Percentiles rank a stretch among this genome's conserved stretches.
Conservation (phyloP, 2,113 vertebrate species). For the Forbesichthys agassizii region DNA sequence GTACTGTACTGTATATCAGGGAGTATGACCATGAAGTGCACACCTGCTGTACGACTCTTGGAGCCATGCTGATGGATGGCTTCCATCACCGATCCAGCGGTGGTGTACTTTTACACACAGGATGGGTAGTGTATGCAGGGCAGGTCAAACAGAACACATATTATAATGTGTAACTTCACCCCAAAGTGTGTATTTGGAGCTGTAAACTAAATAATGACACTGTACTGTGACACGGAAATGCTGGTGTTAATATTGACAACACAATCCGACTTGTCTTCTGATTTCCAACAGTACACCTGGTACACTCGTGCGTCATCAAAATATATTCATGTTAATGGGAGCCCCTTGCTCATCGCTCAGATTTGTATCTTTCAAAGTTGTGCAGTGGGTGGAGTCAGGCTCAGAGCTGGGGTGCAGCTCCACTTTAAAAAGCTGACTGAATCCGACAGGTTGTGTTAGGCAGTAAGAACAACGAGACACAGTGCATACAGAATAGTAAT, state of each 20-base stretch:
- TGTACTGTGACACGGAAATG: too few species aligned
- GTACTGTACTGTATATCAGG: constrained; percentile 30
- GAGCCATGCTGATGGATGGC: constrained; percentile 66
- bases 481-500: constrained; percentile 28
- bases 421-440: not conserved
- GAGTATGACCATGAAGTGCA: constrained; percentile 57
- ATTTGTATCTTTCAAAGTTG: too few species aligned
- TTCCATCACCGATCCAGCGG: constrained; percentile 43
- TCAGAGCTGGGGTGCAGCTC: too few species aligned
- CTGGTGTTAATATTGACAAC: too few species aligned
- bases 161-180: not conserved
- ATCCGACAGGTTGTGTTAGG: constrained; percentile 3
- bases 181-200: too few species aligned
- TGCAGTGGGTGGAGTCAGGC: too few species aligned
- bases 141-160: constrained; percentile 33
- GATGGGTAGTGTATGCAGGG: constrained; percentile 34
- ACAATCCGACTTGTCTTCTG: too few species aligned
- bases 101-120: constrained; percentile 27
- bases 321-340: too few species aligned
- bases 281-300: too few species aligned
- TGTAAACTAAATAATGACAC: too few species aligned
- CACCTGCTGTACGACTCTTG: constrained; percentile 62
- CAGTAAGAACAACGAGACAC: constrained; percentile 6
- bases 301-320: too few species aligned
- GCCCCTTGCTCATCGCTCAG: too few species aligned